Base-by-base conservation (phyloP, 2,797 vertebrate genomes). In the Erethizon dorsatum region DNA sequence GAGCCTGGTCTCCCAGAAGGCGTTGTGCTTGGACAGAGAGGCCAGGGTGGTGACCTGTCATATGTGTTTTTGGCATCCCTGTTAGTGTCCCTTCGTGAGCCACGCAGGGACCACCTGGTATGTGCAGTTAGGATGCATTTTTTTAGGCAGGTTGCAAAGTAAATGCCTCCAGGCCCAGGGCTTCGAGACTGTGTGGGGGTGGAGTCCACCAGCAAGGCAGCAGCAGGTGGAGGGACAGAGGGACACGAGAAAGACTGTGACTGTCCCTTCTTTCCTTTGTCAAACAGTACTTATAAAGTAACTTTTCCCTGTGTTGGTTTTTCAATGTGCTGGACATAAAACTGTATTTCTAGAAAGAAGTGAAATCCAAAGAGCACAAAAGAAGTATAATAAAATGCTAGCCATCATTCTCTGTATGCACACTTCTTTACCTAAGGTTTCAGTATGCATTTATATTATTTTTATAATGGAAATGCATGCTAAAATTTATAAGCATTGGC, bases 141-240 rank as follows among this genome's bases (percentile, higher is more conserved):
- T 18, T 15, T 18, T 56, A 4, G 28, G 3, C n/a, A 14, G 12
- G 20, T 31, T 12, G 17, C 31, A 11, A 6, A 71, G 45, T 15
- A 22, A 73, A 22, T 0, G 0, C 5, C 28, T 8, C 20, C 5
- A 18, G 17, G 37, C 56, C 6, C 26, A 7, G 18, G 1, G 2
- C 2, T 2, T n/a, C 28, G 11, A 24, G 2, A 4, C 0, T 47
- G 6, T 1, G 6, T 12, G 14, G 8, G 2, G 28, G 9, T 12
- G 11, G 45, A 47, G 54, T 26, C 0, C 0, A 31, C 1, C 45
- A 1, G 71, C n/a, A 15, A 26, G 59, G 28, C 37, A 1, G 0
- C 0, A 0, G 2, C 0, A 1, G 18, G 63, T 12, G 17, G 3
- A 15, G n/a, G 3, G 33, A 18, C 33, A 37, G 1, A n/a, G 20